These are phyloP conservation scores for Olivierus martensii DNA, from an alignment of 1,140 invertebrate species.

Conservation along the genomic window DNA sequence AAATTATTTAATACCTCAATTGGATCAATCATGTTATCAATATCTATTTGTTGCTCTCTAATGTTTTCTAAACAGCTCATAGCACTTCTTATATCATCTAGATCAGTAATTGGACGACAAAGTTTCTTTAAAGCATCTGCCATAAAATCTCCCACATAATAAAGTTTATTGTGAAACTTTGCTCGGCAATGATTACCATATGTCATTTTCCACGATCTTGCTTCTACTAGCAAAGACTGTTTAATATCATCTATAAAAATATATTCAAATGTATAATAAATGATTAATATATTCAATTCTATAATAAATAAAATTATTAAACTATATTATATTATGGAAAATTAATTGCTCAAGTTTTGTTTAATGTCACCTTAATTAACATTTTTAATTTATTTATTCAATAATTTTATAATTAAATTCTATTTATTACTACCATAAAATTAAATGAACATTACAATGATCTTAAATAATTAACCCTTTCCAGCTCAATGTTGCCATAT, in stretches of 20 bases:
- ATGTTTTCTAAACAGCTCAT: constrained; percentile 91
- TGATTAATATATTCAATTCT: no score
- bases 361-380: no score
- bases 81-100: constrained; percentile 82
- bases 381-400: no score
- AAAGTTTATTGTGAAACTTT: constrained; percentile 86
- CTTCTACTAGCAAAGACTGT: constrained; percentile 66
- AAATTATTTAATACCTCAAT: constrained; percentile 48
- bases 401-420: no score
- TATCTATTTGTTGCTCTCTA: constrained; percentile 84
- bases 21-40: constrained; percentile 83
- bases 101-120: constrained; percentile 68
- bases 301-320: no score
- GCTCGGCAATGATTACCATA: constrained; percentile 83
- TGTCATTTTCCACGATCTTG: constrained; percentile 63
- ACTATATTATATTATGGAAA: no score
- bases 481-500: no score
- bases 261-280: no score
- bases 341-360: no score
- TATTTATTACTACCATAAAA: no score
- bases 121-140: constrained; percentile 80
- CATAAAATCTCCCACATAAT: constrained; percentile 83
- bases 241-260: constrained; percentile 62
- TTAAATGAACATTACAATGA: no score
- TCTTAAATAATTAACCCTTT: no score